Percentiles rank a stretch among this genome's conserved stretches.
Conservation (phyloP, 2,888 invertebrate species). For the Odontomyia ornata region DNA sequence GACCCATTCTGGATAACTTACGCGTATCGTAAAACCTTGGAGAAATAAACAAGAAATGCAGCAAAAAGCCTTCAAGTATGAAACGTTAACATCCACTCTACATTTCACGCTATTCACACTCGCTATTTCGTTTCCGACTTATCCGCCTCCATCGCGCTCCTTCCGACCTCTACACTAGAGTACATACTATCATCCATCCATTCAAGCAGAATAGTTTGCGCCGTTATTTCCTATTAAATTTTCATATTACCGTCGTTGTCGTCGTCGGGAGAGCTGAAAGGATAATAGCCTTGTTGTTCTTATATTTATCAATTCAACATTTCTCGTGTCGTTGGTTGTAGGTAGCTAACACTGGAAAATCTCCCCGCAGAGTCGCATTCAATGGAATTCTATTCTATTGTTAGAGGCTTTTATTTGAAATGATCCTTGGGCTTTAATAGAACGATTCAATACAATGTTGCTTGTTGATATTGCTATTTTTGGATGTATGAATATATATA, state of each 20-base stretch:
- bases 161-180: background rate
- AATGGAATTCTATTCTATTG: conserved; percentile 13
- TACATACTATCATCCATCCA: background rate
- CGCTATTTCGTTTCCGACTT: background rate
- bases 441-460: background rate
- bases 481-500: no score
- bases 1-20: no score
- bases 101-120: background rate
- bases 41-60: no score
- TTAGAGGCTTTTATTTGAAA: conserved; percentile 6
- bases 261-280: conserved; percentile 6
- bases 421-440: conserved; percentile 18
- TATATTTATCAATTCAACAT: conserved; percentile 28
- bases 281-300: conserved; percentile 39
- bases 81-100: background rate
- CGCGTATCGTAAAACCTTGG: no score
- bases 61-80: background rate
- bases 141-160: background rate
- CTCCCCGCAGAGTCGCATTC: conserved; percentile 29
- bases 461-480: no score
- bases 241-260: conserved; percentile 29
- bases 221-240: conserved; percentile 37
- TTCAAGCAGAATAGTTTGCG: background rate
- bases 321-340: background rate
- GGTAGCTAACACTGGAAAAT: background rate